These are phyloP conservation scores for Semnornis frantzii DNA, from an alignment of 2,113 vertebrate genomes.

Conservation along the genomic window DNA sequence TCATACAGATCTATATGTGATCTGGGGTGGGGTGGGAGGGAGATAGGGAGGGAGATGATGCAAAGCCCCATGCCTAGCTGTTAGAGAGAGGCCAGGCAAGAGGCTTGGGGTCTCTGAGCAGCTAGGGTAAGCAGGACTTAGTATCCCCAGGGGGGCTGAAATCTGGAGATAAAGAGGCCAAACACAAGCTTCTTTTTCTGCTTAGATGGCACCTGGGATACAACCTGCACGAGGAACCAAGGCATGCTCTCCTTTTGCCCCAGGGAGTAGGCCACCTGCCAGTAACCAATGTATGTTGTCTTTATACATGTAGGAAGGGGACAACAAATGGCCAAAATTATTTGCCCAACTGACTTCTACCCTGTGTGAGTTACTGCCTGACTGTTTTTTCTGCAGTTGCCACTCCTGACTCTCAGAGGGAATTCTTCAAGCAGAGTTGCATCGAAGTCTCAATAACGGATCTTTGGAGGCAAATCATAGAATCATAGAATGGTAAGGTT, in stretches of 20 bases:
- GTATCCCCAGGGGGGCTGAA: background rate
- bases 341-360: background rate
- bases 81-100: background rate
- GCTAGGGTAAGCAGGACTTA: background rate
- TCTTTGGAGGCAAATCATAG: background rate
- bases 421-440: background rate
- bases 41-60: background rate
- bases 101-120: background rate
- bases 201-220: background rate
- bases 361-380: background rate
- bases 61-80: background rate
- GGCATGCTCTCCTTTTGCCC: background rate
- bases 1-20: background rate
- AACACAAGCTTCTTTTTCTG: background rate
- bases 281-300: rapidly evolving
- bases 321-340: background rate
- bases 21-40: background rate
- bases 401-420: background rate
- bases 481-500: no score
- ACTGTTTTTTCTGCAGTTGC: background rate
- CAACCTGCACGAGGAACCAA: background rate
- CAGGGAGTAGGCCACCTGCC: background rate
- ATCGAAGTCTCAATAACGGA: background rate
- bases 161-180: background rate
- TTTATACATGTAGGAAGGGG: background rate